phyloP scores from a whole-genome alignment of 2,113 vertebrate genomes.

The Holacanthus passer region DNA sequence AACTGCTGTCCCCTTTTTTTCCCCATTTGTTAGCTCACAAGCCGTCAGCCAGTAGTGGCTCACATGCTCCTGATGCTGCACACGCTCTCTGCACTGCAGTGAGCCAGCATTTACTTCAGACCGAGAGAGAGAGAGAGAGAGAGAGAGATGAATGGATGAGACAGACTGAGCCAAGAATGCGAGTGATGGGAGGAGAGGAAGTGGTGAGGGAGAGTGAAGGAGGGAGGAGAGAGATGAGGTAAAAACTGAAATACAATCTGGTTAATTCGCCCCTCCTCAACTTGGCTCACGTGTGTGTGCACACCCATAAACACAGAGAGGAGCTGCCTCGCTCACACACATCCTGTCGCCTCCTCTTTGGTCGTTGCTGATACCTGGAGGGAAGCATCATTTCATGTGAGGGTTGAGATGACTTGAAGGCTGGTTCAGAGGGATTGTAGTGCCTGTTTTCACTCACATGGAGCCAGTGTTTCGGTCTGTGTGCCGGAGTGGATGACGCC shows the following conservation, averaged over 20 bases:
- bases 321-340: conserved; percentile 21
- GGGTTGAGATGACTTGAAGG: conserved; percentile 27
- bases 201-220: background rate
- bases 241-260: conserved; percentile 57
- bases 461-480: conserved; percentile 3
- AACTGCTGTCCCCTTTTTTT: conserved; percentile 18
- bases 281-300: conserved; percentile 49
- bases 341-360: conserved; percentile 19
- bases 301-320: conserved; percentile 41
- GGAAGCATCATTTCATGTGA: conserved; percentile 62
- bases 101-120: conserved; percentile 85
- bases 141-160: conserved; percentile 69
- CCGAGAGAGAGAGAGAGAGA: conserved; percentile 78
- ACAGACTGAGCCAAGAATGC: conserved; percentile 21
- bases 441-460: conserved; percentile 15
- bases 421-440: background rate
- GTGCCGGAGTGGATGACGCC: conserved; percentile 61
- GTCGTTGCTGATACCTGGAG: conserved; percentile 64
- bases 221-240: conserved; percentile 22
- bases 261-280: conserved; percentile 38
- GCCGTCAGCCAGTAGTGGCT: conserved; percentile 44
- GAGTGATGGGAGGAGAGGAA: conserved; percentile 54
- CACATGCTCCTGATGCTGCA: conserved; percentile 87
- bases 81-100: conserved; percentile 90
- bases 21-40: conserved; percentile 48